Conservation (phyloP, 2,888 invertebrate genomes). For the Mechanitis messenoides region DNA sequence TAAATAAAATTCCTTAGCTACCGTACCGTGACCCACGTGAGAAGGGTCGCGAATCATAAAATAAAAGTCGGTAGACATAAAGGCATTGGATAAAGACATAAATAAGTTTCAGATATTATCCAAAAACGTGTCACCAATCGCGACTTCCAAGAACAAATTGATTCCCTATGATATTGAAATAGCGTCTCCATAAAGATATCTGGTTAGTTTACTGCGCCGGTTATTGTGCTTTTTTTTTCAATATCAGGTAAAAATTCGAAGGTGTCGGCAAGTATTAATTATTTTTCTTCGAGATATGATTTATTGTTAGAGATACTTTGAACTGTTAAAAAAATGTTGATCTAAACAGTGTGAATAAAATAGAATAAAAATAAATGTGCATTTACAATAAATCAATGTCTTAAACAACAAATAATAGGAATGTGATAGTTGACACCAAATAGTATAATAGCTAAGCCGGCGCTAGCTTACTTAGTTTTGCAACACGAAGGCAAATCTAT, state of each 20-base stretch:
- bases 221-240: constrained; percentile 48
- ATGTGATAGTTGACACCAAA: constrained; percentile 15
- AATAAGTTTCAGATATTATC: constrained; percentile 42
- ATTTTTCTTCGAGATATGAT: constrained; percentile 60
- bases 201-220: constrained; percentile 57
- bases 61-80: constrained; percentile 35
- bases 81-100: constrained; percentile 45
- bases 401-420: constrained; percentile 9
- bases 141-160: constrained; percentile 48
- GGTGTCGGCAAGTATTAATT: constrained; percentile 52
- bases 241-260: constrained; percentile 56
- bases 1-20: not conserved
- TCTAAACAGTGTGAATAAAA: no score
- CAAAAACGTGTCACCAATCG: constrained; percentile 41
- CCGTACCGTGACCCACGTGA: constrained; percentile 6
- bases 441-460: constrained; percentile 19
- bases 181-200: constrained; percentile 53
- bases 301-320: constrained; percentile 41
- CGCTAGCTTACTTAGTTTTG: constrained; percentile 26
- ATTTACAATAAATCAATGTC: no score
- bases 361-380: no score
- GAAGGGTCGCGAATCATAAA: constrained; percentile 4
- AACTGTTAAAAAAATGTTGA: constrained; percentile 41
- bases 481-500: constrained; percentile 25
- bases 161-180: constrained; percentile 22